Evolutionary conservation across 1,140 invertebrate genomes (phyloP).

Genomic region (Stratiolaelaps scimitus): DNA sequence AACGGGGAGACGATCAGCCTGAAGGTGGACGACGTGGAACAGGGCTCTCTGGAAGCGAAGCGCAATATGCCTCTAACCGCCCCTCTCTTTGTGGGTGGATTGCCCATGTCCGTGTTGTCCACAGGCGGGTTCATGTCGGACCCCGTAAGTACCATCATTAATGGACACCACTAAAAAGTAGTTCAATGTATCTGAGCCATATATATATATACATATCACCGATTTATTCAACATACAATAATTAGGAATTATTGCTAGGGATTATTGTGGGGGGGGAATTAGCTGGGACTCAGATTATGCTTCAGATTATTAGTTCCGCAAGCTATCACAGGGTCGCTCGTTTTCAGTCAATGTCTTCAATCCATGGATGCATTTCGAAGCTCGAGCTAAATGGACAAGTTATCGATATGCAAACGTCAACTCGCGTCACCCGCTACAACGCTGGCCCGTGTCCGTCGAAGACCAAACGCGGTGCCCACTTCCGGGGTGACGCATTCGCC

Average conservation of each 20-base stretch:
- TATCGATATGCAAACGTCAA: constrained; percentile 56
- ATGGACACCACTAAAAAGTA: constrained; percentile 10
- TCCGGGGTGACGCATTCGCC: constrained; percentile 65
- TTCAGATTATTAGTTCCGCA: too few relatives aligned
- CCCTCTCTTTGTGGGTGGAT: constrained; percentile 63
- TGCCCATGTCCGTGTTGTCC: constrained; percentile 45
- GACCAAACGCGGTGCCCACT: constrained; percentile 71
- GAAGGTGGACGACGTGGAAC: constrained; percentile 53
- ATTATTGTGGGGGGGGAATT: too few relatives aligned
- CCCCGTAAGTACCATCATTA: constrained; percentile 29
- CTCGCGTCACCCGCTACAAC: constrained; percentile 51
- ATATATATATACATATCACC: too few relatives aligned
- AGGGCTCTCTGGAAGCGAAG: constrained; percentile 50
- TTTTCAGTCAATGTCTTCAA: constrained; percentile 52
- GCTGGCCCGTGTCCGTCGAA: constrained; percentile 73
- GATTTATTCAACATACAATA: too few relatives aligned
- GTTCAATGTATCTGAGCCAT: neutral
- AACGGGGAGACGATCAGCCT: constrained; percentile 52
- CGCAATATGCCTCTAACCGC: constrained; percentile 54
- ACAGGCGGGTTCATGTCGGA: constrained; percentile 31
- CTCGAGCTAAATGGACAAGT: constrained; percentile 58
- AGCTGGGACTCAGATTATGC: neutral
- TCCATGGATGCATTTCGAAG: constrained; percentile 67
- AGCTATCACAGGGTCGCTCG: too few relatives aligned
- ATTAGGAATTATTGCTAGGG: too few relatives aligned